Conservation (phyloP, 2,797 vertebrate species). For the Cryptoprocta ferox region DNA sequence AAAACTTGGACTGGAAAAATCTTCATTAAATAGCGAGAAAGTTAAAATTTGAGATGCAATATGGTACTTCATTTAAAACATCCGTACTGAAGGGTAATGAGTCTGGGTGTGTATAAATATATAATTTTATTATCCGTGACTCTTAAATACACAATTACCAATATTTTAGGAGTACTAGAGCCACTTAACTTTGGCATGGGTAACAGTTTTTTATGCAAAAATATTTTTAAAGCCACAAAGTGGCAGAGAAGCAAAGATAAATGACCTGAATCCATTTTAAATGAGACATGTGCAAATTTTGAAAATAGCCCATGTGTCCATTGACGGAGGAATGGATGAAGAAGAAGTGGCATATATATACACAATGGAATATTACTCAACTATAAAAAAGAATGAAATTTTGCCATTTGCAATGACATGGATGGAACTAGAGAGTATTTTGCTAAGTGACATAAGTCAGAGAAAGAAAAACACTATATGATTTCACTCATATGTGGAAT, state of each 20-base stretch:
- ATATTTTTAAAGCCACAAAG: neutral
- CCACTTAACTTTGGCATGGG: neutral
- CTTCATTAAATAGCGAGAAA: neutral
- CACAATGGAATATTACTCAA: neutral
- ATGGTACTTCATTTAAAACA: neutral
- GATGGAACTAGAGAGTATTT: neutral
- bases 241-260: neutral
- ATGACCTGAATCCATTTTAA: neutral
- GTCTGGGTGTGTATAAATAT: neutral
- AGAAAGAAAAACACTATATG: neutral
- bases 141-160: neutral
- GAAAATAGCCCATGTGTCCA: neutral
- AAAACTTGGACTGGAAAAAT: neutral
- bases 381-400: neutral
- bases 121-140: neutral
- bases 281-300: neutral
- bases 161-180: neutral
- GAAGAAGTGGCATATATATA: neutral
- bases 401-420: neutral
- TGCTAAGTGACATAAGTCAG: neutral
- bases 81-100: neutral
- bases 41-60: neutral
- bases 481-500: neutral
- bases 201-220: neutral
- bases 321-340: neutral